Evolutionary conservation across 2,888 invertebrate genomes (phyloP), one percentile per base, ranked within the genome.

Genomic region (Coelopa pilipes): DNA sequence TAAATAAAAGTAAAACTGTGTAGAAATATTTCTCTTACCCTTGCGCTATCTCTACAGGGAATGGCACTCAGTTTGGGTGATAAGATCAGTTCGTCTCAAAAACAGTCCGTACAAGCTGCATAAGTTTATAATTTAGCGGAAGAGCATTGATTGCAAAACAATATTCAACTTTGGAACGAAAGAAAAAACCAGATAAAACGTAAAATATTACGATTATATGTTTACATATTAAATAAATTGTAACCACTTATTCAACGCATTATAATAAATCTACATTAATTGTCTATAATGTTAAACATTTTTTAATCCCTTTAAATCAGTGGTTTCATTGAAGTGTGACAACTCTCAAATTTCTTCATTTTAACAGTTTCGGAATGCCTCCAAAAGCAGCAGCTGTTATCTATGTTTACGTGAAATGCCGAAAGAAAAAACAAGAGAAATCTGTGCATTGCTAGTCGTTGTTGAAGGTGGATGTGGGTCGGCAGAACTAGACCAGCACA

Each of bases 41-140:
- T 17, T 21, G 1, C 5, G 4, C 47, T 57, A 46, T 13, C 55
- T 75, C 80, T 89, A 17, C 89, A 96, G 96, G 99, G 99, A 76
- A 99, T 99, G 99, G 99, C 99, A 5, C 89, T 99, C 21, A 97
- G 98, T 83, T 91, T 99, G 81, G 99, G 99, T 59, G 99, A 99
- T 88, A 99, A 99, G 89, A 98, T 99, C 83, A 98, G 97, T 89
- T 92, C 93, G 87, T 94, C 95, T 81, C 96, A 97, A 87, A 97
- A 96, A 74, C 90, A 89, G 74, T 90, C 85, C 21, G 85, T 87
- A 76, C 86, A 87, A 78, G 87, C 86, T 65, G 85, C 86, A 79
- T 87, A 83, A 80, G 76, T 62, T 34, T 34, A 34, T 34, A 34
- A 34, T 34, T 34, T 4, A 34, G 34, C 34, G 7, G 34, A 34